Evolutionary conservation across 2,797 vertebrate genomes (phyloP), one percentile per base, ranked within the genome.

Genomic region (Artibeus jamaicensis): DNA sequence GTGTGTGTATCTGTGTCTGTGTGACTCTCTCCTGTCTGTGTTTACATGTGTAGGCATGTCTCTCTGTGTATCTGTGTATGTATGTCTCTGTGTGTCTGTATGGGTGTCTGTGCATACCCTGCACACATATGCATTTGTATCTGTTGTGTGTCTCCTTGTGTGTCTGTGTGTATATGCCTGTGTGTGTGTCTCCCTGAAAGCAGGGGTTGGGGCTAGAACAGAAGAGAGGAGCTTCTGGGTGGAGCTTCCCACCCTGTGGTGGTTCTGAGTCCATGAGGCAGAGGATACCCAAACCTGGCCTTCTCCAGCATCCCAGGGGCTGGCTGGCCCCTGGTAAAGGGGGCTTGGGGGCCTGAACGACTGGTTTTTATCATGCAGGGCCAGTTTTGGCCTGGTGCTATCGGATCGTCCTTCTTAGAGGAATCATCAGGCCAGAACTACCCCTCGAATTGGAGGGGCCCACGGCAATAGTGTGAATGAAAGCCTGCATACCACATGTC

Each of bases 401-500:
- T 9, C 70, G 37, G 37, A 3, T 37, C 57, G 9, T 42, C 19
- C 22, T 85, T 59, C 81, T 70, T 62, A 79, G 88, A 90, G 76
- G 59, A 70, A 55, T 12, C 7, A 39, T 11, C 24, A 50, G 71
- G 26, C 9, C 29, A 73, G 29, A 4, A 24, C 53, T 73, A 46
- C 18, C 29, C 15, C 29, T 93, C 9, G 34, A 18, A 73, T 59
- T 59, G 67, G 29, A 89, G 74, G 46, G 50, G 7, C 24, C 24
- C 42, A 53, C 3, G 29, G 50, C 50, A 29, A 7, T 15, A 29
- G 26, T 42, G 48, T 46, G 42, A 59, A 79, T 9, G 21, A 71
- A 81, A 85, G 34, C 11, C 6, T 16, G 14, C 2, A 0, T n/a
- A n/a, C 1, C 4, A 0, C 3, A 21, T 18, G 9, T 73, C 37